These are phyloP conservation scores for Xiphydria camelus DNA, from an alignment of 2,888 invertebrate genomes.

Conservation along the genomic window DNA sequence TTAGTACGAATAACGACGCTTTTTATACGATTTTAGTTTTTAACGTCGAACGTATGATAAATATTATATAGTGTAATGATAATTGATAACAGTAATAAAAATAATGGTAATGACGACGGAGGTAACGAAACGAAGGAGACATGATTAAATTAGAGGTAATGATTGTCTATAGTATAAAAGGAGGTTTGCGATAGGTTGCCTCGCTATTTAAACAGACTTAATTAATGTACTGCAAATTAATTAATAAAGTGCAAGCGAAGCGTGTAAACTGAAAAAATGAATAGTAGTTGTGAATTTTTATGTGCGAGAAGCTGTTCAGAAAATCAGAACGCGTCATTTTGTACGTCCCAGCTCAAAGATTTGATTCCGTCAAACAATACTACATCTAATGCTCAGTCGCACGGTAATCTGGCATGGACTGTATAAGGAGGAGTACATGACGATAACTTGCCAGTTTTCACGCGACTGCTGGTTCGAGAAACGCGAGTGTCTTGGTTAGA, in stretches of 20 bases:
- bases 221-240: constrained; percentile 57
- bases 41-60: constrained; percentile 51
- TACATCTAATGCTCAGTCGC: no score
- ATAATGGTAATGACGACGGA: constrained; percentile 42
- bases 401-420: no score
- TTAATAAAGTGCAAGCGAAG: constrained; percentile 57
- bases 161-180: constrained; percentile 56
- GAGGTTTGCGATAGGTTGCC: constrained; percentile 51
- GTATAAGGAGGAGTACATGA: no score
- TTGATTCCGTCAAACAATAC: no score
- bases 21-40: constrained; percentile 58
- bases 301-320: no score
- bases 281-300: no score
- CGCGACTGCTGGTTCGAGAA: no score
- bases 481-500: no score
- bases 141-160: constrained; percentile 41
- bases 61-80: constrained; percentile 43
- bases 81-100: constrained; percentile 37
- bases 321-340: background rate
- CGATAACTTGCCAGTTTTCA: no score
- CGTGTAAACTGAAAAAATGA: constrained; percentile 53
- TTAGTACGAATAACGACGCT: constrained; percentile 54
- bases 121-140: constrained; percentile 10
- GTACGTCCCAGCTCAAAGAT: background rate
- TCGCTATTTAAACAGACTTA: constrained; percentile 57